phyloP scores from a whole-genome alignment of 2,113 vertebrate species.

The Otis tarda region DNA sequence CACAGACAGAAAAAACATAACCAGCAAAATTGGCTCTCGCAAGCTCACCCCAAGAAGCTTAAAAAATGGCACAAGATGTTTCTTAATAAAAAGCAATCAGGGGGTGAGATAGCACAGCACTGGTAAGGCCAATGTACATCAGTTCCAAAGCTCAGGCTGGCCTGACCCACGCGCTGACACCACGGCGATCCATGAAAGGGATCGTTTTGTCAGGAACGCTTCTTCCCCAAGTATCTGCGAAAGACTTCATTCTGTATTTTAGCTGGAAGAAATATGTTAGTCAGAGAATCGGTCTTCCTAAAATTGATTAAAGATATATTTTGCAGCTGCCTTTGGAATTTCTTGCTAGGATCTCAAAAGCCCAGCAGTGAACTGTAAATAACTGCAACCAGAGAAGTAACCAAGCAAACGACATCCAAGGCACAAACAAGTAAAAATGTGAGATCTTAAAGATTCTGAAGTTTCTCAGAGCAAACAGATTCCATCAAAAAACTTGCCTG shows the following conservation, averaged over 20 bases:
- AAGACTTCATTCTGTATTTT: neutral
- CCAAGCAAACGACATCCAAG: neutral
- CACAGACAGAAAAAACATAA: neutral
- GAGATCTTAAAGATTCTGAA: neutral
- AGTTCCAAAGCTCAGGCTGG: neutral
- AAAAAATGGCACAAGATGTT: neutral
- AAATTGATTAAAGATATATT: slow-evolving; percentile 43
- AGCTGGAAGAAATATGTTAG: neutral
- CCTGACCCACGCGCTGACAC: neutral
- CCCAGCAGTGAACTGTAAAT: neutral
- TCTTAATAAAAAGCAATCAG: neutral
- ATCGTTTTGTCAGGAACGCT: neutral
- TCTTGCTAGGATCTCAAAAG: slow-evolving; percentile 27
- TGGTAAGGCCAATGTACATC: neutral
- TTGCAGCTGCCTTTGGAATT: slow-evolving; percentile 20
- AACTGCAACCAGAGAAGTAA: neutral
- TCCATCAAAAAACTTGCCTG: neutral
- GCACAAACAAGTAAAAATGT: neutral
- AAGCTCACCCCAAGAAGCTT: neutral
- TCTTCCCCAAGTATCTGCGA: neutral
- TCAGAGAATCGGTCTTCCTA: neutral
- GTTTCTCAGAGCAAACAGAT: neutral
- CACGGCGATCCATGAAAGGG: neutral
- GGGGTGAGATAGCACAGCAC: neutral
- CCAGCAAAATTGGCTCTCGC: neutral